Conservation (phyloP, 2,113 vertebrate species). For the Microcebus ravelobensis region DNA sequence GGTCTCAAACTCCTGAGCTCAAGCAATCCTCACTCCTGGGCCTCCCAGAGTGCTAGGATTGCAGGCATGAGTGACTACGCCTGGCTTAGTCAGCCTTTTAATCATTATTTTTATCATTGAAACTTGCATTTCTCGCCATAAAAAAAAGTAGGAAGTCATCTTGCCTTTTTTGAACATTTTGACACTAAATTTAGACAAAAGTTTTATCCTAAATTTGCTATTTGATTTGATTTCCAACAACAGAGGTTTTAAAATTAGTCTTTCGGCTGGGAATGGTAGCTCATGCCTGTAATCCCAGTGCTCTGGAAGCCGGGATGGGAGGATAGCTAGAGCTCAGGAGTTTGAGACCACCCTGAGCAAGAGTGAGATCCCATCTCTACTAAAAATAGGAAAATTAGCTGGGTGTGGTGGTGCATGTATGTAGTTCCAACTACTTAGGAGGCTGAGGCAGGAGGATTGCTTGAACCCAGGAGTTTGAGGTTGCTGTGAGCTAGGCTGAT, state of each 20-base stretch:
- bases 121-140: not conserved
- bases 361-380: no score
- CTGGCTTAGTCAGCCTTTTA: not conserved
- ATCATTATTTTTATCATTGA: constrained; percentile 29
- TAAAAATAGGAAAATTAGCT: no score
- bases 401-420: no score
- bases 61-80: rapidly evolving
- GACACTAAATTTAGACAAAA: constrained; percentile 3
- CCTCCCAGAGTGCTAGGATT: not conserved
- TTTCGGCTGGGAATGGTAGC: not conserved
- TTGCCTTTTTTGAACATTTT: constrained; percentile 9
- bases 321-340: no score
- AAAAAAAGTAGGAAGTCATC: not conserved
- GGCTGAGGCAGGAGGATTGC: no score
- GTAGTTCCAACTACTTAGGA: no score
- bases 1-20: not conserved
- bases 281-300: no score
- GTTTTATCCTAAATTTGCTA: constrained; percentile 35
- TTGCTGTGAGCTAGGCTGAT: no score
- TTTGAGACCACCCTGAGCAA: no score
- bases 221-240: not conserved
- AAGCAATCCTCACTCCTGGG: not conserved
- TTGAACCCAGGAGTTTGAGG: no score
- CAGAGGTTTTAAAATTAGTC: not conserved
- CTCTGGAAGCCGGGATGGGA: no score